Evolutionary conservation across 2,888 invertebrate species (phyloP).

Genomic region (Cephus rjabovi): DNA sequence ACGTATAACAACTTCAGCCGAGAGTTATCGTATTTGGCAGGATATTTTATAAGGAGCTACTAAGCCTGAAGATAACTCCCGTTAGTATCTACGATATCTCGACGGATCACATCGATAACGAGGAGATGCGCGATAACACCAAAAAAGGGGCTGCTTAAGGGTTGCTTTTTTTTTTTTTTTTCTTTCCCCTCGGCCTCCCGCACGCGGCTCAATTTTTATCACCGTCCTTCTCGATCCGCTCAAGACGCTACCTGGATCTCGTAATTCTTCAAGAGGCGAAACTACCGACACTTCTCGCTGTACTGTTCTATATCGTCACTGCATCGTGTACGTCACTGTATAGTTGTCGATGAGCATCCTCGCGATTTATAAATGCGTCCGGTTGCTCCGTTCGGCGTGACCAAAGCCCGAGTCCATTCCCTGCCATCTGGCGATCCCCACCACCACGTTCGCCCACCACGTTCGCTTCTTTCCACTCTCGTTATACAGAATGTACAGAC

Average conservation of each 20-base stretch:
- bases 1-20: not conserved
- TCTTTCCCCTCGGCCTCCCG: not conserved
- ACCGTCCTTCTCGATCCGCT: not conserved
- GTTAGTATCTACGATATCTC: not conserved
- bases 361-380: slow-evolving; percentile 48
- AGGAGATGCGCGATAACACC: not conserved
- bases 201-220: not conserved
- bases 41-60: not conserved
- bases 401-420: not conserved
- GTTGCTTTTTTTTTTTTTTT: not conserved
- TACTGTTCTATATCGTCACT: not conserved
- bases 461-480: slow-evolving; percentile 1
- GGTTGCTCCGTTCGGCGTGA: not conserved
- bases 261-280: not conserved
- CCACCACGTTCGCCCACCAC: not conserved
- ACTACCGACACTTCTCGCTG: not conserved
- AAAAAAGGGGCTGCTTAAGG: not conserved
- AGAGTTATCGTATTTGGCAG: not conserved
- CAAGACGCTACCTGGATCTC: not conserved
- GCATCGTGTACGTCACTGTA: slow-evolving; percentile 35
- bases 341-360: slow-evolving; percentile 44
- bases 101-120: not conserved
- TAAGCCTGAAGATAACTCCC: not conserved
- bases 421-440: slow-evolving; percentile 6
- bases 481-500: not conserved